Evolutionary conservation across 2,888 invertebrate genomes (phyloP).

Genomic region (Pheosia gnoma): DNA sequence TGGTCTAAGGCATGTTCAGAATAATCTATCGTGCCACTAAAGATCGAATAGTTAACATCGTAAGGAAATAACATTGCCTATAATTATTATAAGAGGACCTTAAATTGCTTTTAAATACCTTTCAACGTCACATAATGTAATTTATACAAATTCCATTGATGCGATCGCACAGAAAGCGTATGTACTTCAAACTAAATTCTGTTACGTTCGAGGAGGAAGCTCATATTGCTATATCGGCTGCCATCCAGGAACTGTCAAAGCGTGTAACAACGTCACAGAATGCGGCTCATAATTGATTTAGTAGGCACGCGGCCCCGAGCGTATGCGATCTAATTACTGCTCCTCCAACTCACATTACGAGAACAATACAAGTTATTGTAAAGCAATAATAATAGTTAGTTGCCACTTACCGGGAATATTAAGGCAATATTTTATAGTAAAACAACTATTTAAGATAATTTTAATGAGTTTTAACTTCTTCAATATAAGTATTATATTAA

Average conservation of each 20-base stretch:
- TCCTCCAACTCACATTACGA: conserved; percentile 31
- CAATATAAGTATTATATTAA: too few relatives aligned
- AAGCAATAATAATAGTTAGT: conserved; percentile 24
- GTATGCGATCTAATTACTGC: conserved; percentile 49
- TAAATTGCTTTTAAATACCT: too few relatives aligned
- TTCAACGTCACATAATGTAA: conserved; percentile 9
- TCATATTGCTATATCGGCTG: conserved; percentile 19
- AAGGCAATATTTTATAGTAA: too few relatives aligned
- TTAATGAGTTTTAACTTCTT: too few relatives aligned
- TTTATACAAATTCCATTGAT: conserved; percentile 13
- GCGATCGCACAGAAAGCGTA: conserved; percentile 28
- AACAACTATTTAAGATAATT: too few relatives aligned
- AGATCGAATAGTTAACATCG: too few relatives aligned
- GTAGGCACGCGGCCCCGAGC: conserved; percentile 41
- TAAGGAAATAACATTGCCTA: too few relatives aligned
- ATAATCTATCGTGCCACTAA: too few relatives aligned
- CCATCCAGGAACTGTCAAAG: conserved; percentile 55
- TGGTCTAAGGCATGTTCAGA: too few relatives aligned
- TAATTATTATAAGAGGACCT: too few relatives aligned
- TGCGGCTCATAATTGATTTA: conserved; percentile 60
- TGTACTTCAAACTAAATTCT: conserved; percentile 29
- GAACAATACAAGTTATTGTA: conserved; percentile 39
- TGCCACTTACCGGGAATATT: conserved; percentile 5
- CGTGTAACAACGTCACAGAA: conserved; percentile 55
- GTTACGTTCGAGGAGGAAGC: conserved; percentile 29